These are phyloP conservation scores for Colius striatus DNA, from an alignment of 2,113 vertebrate species.

Conservation along the genomic window DNA sequence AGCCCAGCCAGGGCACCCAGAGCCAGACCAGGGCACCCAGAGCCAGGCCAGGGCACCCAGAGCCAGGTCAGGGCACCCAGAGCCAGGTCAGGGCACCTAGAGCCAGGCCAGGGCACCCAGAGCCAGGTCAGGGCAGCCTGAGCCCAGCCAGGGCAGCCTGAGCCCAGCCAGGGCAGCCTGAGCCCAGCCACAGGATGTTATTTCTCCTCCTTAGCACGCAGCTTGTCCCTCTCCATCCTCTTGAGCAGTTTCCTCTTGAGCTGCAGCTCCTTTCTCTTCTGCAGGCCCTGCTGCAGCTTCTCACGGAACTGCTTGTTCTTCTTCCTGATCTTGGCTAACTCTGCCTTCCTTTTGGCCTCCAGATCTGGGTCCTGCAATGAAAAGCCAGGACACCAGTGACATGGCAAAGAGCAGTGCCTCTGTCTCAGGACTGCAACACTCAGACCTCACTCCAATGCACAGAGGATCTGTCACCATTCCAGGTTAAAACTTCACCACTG, in stretches of 20 bases:
- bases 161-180: too few species aligned
- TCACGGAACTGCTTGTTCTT: slow-evolving; percentile 82
- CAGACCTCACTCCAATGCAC: neutral
- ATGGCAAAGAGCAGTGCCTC: accelerated
- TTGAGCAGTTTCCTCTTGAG: slow-evolving; percentile 61
- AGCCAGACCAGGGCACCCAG: too few species aligned
- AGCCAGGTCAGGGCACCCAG: too few species aligned
- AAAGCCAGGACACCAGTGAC: neutral
- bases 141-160: too few species aligned
- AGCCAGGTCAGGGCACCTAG: too few species aligned
- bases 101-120: too few species aligned
- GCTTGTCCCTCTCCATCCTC: slow-evolving; percentile 48
- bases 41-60: too few species aligned
- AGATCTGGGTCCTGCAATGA: slow-evolving; percentile 88
- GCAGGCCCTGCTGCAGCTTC: slow-evolving; percentile 74
- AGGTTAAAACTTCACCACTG: neutral
- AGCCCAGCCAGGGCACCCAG: too few species aligned
- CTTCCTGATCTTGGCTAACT: slow-evolving; percentile 86
- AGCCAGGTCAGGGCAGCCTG: too few species aligned
- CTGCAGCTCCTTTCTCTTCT: slow-evolving; percentile 60
- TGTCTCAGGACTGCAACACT: neutral
- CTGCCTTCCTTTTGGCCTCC: slow-evolving; percentile 85
- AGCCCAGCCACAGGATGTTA: neutral
- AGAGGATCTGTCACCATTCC: neutral
- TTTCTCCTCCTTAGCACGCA: neutral